Base-by-base conservation (phyloP, 2,888 invertebrate genomes). In the Diadegma fenestrale region DNA sequence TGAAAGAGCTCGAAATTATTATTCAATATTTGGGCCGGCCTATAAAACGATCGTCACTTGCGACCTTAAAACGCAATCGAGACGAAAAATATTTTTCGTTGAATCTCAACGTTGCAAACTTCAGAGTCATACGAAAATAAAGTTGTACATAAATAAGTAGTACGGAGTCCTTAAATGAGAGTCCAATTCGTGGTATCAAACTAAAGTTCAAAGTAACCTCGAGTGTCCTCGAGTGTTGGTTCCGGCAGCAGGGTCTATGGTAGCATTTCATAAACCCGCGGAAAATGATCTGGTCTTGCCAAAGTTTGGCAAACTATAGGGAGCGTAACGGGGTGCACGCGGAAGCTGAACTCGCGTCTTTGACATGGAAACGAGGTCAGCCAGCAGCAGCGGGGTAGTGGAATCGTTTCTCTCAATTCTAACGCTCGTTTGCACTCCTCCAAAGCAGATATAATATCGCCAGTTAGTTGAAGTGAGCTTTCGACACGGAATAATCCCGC, bases 351-450 rank as follows among this genome's bases (percentile, higher is more conserved):
- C 30, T 30, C 80, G 84, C 80, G 84, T 90, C 90, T 90, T 90
- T 91, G 89, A 89, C 83, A 88, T 88, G 88, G 86, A 91, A 91
- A 91, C 88, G 89, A 89, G 88, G 88, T 78, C 90, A 88, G 82
- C 86, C 79, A 66, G 41, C 64, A 41, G 22, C 79, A 66, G 41
- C 64, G 48, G 22, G 81, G 17, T 26, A 33, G 75, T 63, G 48
- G 64, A 66, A 58, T 84, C 80, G 68, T 75, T 80, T 72, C 63
- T 69, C 76, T 54, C 33, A 63, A 45, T 72, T 66, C 76, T 54
- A 41, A 54, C 26, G 54, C 63, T 37, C 48, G 19, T 33, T 75
- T 69, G 54, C 33, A 45, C 69, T 51, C 69, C 37, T 51, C 14
- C 54, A 54, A 43, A 78, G 45, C 37, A 54, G 58, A 58, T 61